phyloP scores from a whole-genome alignment of 2,113 vertebrate genomes.

The Microcebus lehilahytsara region DNA sequence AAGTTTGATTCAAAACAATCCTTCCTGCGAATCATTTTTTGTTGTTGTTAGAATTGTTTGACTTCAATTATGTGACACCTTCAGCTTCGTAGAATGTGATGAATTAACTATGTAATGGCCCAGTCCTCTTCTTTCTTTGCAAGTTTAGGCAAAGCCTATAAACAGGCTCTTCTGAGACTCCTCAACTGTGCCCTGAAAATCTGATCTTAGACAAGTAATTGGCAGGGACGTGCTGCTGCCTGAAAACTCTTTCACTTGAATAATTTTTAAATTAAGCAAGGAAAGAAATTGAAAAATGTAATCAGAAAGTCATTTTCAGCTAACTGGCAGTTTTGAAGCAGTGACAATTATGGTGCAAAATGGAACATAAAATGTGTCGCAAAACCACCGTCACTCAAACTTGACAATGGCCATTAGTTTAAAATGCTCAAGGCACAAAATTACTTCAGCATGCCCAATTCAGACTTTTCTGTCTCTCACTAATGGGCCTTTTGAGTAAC shows the following conservation, averaged over 20 bases:
- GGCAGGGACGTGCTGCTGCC: neutral
- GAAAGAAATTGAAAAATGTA: constrained; percentile 38
- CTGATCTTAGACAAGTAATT: neutral
- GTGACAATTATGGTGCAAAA: constrained; percentile 31
- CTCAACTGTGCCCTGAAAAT: neutral
- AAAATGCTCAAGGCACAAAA: too few species aligned
- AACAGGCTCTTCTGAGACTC: neutral
- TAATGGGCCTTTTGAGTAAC: too few species aligned
- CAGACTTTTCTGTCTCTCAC: too few species aligned
- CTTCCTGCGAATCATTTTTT: neutral
- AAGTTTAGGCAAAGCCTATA: neutral
- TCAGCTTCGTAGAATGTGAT: neutral
- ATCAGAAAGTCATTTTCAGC: constrained; percentile 56
- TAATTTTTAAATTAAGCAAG: constrained; percentile 45
- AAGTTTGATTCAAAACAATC: neutral
- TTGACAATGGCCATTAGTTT: constrained; percentile 8
- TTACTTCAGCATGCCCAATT: too few species aligned
- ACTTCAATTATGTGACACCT: neutral
- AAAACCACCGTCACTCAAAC: neutral
- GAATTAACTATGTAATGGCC: neutral
- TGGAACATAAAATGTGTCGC: constrained; percentile 1
- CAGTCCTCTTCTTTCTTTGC: neutral
- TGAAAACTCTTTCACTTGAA: constrained; percentile 43
- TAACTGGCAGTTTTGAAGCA: constrained; percentile 27
- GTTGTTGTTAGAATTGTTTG: neutral